Conservation (phyloP, 2,888 invertebrate genomes). For the Melanargia galathea region DNA sequence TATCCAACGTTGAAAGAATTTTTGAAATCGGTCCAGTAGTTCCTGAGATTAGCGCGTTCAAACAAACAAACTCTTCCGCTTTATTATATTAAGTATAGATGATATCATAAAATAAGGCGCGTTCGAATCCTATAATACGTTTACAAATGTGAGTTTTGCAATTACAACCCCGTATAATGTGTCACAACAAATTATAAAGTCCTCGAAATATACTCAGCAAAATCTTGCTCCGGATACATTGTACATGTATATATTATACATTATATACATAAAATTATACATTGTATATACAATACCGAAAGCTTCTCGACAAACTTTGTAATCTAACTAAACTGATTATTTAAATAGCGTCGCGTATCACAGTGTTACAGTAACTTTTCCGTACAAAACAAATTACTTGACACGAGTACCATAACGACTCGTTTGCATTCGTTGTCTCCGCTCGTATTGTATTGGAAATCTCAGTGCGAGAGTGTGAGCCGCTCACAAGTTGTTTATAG, state of each 20-base stretch:
- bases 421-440: neutral
- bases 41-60: too few relatives aligned
- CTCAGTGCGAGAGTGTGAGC: neutral
- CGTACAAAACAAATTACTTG: constrained; percentile 1
- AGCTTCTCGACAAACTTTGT: constrained; percentile 12
- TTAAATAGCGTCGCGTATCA: constrained; percentile 14
- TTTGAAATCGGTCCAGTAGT: too few relatives aligned
- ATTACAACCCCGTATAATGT: neutral
- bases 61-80: too few relatives aligned
- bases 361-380: constrained; percentile 9
- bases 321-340: constrained; percentile 7
- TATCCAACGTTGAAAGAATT: too few relatives aligned
- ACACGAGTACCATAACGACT: neutral
- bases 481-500: constrained; percentile 3
- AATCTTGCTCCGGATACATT: constrained; percentile 4
- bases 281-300: too few relatives aligned
- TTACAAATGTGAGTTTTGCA: neutral
- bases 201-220: neutral
- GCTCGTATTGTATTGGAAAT: neutral
- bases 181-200: constrained; percentile 10
- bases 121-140: too few relatives aligned
- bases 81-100: too few relatives aligned
- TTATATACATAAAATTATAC: too few relatives aligned
- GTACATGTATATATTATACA: too few relatives aligned
- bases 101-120: too few relatives aligned